A percentile compares a stretch with the other conserved stretches of the same genome.
Conservation (phyloP, 2,888 invertebrate genomes). For the Phragmatobia fuliginosa region DNA sequence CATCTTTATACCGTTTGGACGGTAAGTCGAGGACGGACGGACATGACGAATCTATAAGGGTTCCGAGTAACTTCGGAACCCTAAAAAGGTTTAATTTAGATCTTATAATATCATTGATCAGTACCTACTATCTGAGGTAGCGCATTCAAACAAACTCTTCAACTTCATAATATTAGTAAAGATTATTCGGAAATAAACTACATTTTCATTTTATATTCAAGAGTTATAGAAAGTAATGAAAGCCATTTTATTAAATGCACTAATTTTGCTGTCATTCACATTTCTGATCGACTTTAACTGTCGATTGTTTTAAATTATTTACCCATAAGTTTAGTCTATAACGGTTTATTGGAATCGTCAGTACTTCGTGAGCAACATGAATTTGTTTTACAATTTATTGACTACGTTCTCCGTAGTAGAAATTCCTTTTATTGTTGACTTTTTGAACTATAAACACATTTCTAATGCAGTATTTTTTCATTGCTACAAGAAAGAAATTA, state of each 20-base stretch:
- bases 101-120: too few species aligned
- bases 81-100: too few species aligned
- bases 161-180: too few species aligned
- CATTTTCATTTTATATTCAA: constrained; percentile 36
- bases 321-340: background rate
- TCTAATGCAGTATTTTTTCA: constrained; percentile 61
- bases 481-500: constrained; percentile 55
- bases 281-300: constrained; percentile 19
- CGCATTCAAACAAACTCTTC: too few species aligned
- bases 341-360: background rate
- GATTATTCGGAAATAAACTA: background rate
- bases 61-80: too few species aligned
- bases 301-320: background rate
- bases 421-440: constrained; percentile 57
- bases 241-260: constrained; percentile 40
- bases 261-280: constrained; percentile 63
- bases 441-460: constrained; percentile 69
- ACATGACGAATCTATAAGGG: too few species aligned
- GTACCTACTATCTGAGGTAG: too few species aligned
- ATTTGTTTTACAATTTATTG: constrained; percentile 40
- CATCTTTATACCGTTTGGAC: too few species aligned
- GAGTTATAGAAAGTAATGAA: constrained; percentile 64
- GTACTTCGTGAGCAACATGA: constrained; percentile 27
- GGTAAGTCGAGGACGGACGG: too few species aligned
- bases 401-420: constrained; percentile 40